Conservation (phyloP, 2,888 invertebrate genomes). For the Pristionchus mayeri region DNA sequence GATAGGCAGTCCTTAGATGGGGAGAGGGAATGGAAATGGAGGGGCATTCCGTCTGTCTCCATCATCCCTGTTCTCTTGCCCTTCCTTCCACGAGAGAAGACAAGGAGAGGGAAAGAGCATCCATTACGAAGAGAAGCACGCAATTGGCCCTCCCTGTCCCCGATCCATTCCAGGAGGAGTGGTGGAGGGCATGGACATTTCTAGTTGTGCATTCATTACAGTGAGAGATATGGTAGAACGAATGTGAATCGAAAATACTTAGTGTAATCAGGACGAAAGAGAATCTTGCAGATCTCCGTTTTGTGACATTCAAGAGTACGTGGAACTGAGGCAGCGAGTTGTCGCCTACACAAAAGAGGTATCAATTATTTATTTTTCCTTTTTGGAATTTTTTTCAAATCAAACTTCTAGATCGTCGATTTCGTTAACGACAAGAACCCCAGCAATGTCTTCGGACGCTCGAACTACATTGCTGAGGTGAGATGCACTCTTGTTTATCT, state of each 20-base stretch:
- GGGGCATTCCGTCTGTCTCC: background rate
- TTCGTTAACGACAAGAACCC: slow-evolving; percentile 41
- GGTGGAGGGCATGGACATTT: no score
- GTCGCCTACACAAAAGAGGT: slow-evolving; percentile 34
- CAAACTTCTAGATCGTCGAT: slow-evolving; percentile 10
- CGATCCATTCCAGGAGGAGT: slow-evolving; percentile 13
- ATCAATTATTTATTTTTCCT: background rate
- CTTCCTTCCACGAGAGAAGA: slow-evolving; percentile 7
- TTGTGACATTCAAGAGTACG: slow-evolving; percentile 81
- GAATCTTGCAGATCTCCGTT: slow-evolving; percentile 83
- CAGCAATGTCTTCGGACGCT: slow-evolving; percentile 25
- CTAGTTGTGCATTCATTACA: no score
- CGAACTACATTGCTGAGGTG: slow-evolving; percentile 47
- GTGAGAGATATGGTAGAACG: no score
- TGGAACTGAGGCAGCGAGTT: slow-evolving; percentile 81
- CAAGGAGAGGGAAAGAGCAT: background rate
- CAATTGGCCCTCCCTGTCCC: slow-evolving; percentile 3
- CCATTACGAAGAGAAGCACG: slow-evolving; percentile 6
- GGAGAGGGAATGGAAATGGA: slow-evolving; percentile 27
- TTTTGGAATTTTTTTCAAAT: background rate
- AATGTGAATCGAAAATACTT: no score
- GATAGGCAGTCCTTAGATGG: slow-evolving; percentile 1
- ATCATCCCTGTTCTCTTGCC: background rate
- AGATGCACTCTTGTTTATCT: background rate
- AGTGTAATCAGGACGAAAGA: background rate